Evolutionary conservation across 2,888 invertebrate genomes (phyloP), one percentile per base, ranked within the genome.

Genomic region (Brenthis daphne): DNA sequence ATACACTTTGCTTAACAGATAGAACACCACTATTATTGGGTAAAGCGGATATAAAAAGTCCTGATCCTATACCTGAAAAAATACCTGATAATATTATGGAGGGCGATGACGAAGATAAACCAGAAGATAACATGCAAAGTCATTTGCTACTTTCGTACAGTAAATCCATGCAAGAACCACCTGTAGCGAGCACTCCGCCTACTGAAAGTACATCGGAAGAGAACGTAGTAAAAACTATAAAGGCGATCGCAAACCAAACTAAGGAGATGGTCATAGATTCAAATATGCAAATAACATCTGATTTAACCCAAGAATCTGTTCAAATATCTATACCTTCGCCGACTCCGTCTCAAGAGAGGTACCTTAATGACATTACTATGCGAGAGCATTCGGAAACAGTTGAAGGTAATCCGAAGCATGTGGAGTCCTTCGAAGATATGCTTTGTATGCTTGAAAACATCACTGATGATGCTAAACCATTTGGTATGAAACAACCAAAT

Each of bases 401-500:
- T 8, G 94, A 93, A 77, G 92, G 92, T n/a, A 93, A 89, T 74
- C 84, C 88, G 1, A 93, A 94, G 75, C 94, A 94, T 64, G 94
- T 94, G 16, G 95, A 95, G 77, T 94, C 94, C 0, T 94, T 95
- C 61, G 95, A 95, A 77, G 95, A 96, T 77, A 95, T 96, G 86
- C 84, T 96, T 14, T 95, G 95, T 79, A 95, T 96, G 93, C 88
- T 95, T 56, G 95, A 95, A 76, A 95, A 95, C 73, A 95, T 95
- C 57, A 88, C 92, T 3, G 89, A 90, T 68, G 91, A 91, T 53
- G 75, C 82, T 2, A 92, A 92, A 77, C 75, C 82, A 1, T 90
- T 84, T 75, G 82, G 79, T 13, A 79, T 82, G 75, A 89, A 89
- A 74, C 86, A 86, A 54, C 76, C 76, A 33, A 83, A 85, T 72